A percentile compares a stretch with the other conserved stretches of the same genome.
Evolutionary conservation across 2,797 vertebrate species (phyloP).

Genomic region (Neostethus bicornis): DNA sequence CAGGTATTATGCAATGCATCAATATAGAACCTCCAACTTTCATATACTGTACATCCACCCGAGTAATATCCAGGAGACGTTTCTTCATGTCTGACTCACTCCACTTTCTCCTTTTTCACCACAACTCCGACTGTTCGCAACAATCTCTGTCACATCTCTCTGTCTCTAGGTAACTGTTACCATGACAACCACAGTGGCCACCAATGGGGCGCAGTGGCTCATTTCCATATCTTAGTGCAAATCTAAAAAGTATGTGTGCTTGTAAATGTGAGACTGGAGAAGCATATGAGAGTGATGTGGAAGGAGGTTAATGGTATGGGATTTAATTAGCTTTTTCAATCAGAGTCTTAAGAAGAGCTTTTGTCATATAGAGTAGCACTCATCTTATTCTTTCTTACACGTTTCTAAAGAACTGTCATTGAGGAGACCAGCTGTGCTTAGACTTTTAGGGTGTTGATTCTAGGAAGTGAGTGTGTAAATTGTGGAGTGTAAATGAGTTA

Average conservation of each 20-base stretch:
- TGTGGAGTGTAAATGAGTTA: conserved; percentile 10
- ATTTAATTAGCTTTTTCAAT: conserved; percentile 57
- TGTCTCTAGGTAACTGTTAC: conserved; percentile 65
- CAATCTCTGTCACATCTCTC: conserved; percentile 51
- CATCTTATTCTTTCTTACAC: conserved; percentile 47
- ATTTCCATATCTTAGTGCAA: conserved; percentile 40
- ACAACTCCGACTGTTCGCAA: conserved; percentile 45
- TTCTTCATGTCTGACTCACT: conserved; percentile 35
- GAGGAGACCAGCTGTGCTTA: conserved; percentile 62
- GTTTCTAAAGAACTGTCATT: conserved; percentile 71
- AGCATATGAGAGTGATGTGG: conserved; percentile 17
- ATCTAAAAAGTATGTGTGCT: conserved; percentile 4
- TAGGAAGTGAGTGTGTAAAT: conserved; percentile 44
- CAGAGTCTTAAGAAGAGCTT: conserved; percentile 42
- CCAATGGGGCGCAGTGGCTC: conserved; percentile 64
- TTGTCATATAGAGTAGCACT: conserved; percentile 50
- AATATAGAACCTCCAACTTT: conserved; percentile 22
- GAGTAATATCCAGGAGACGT: conserved; percentile 19
- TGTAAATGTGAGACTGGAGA: conserved; percentile 1
- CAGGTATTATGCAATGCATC: conserved; percentile 24
- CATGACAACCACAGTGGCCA: conserved; percentile 59
- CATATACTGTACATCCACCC: conserved; percentile 16
- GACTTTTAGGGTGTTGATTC: conserved; percentile 61
- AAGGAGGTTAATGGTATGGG: conserved; percentile 32
- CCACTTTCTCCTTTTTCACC: conserved; percentile 36